Percentiles rank a stretch among this genome's conserved stretches.
phyloP scores from a whole-genome alignment of 2,113 vertebrate genomes.

The Xiphophorus maculatus region DNA sequence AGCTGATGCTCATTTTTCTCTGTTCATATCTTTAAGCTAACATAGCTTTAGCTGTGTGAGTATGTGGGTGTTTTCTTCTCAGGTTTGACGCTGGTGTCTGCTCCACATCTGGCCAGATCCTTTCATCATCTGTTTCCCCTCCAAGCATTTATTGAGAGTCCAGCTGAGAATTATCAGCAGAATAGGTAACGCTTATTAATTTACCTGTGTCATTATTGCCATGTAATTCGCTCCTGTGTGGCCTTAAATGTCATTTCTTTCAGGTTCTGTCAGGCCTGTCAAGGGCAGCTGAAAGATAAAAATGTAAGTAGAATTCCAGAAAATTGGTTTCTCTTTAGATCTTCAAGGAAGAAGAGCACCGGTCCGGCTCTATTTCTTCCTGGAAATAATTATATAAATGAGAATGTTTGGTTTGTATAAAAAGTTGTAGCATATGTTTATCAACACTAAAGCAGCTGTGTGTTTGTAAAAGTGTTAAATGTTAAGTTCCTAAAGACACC shows the following conservation, averaged over 20 bases:
- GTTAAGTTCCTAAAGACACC: no score
- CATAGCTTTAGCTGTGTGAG: background rate
- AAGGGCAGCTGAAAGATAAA: constrained; percentile 90
- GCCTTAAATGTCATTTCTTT: constrained; percentile 44
- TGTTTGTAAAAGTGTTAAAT: no score
- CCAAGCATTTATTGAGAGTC: constrained; percentile 86
- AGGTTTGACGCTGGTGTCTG: constrained; percentile 96
- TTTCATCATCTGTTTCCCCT: constrained; percentile 99
- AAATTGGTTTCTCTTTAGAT: no score
- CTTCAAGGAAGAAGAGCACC: no score
- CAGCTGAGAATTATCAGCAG: constrained; percentile 78
- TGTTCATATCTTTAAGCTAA: background rate
- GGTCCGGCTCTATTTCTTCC: no score
- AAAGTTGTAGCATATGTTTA: no score
- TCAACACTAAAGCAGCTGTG: no score
- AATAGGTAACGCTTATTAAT: constrained; percentile 78
- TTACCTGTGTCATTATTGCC: background rate
- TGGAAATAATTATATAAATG: no score
- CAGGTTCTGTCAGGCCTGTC: constrained; percentile 92
- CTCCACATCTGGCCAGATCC: constrained; percentile 94
- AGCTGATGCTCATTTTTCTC: background rate
- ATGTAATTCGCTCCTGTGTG: background rate
- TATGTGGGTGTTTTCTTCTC: no score
- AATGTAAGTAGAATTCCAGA: constrained; percentile 82
- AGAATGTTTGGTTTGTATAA: no score